Base-by-base conservation (phyloP, 2,797 vertebrate genomes). In the Enteromius fasciolatus region DNA sequence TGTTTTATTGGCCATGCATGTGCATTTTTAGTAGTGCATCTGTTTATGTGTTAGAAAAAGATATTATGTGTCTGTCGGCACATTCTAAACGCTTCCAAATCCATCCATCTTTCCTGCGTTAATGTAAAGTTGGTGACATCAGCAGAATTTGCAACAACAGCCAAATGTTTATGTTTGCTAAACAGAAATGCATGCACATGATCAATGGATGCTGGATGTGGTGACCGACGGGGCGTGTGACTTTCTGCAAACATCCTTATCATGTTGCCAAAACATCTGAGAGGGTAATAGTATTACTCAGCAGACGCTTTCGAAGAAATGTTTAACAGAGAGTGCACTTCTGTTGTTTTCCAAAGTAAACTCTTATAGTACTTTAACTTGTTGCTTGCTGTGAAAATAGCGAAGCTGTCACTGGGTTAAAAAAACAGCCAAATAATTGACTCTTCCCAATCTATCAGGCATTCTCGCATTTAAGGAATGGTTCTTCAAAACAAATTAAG, bases 151-250 rank as follows among this genome's bases (percentile, higher is more conserved):
- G 50, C 6, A 57, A 74, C 72, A 74, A 36, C 31, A 23, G 50
- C 18, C 48, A n/a, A 54, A 74, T 36, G 72, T 54, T n/a, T 4
- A 33, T 74, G 72, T 57, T 39, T 54, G 72, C 50, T 23, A 54
- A 74, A 54, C 72, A 39, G 1, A 57, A 15, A 23, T n/a, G 25
- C 44, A 20, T n/a, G 72, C 18, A 36, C 20, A 2, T 23, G 31
- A 74, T 54, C 31, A 54, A 5, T 36, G 48, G 8, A 14, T 11
- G 50, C 5, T 31, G 31, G 31, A 36, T 66, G 28, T 18, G 23
- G 57, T 25, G 57, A 57, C 54, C 4, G 3, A 23, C 11, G 54
- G 54, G 54, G 54, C 23, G 23, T 64, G 63, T 11, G 63, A 66
- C 7, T 1, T 9, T 39, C 70, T 15, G 70, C 48, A 0, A 31